Evolutionary conservation across 2,888 invertebrate species (phyloP), one percentile per base, ranked within the genome.

Genomic region (Ditula angustiorana): DNA sequence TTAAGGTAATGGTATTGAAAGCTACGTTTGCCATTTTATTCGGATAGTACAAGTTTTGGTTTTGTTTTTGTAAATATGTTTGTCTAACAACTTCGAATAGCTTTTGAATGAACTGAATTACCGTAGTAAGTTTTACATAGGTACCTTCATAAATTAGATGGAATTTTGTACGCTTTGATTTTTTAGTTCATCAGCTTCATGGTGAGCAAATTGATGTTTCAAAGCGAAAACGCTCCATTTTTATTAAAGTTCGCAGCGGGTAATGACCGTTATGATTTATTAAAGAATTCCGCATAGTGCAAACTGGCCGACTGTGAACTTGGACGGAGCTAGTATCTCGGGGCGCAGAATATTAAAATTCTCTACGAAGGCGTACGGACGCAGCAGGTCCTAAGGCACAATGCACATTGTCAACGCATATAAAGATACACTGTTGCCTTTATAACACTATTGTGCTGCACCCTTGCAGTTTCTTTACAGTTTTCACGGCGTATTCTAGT

Each of bases 351-450:
- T 81, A 80, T 80, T 80, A 79, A 82, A 79, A 80, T 80, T 78
- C 77, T 73, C 71, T 71, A 58, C 73, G 67, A 67, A 69, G 66
- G 56, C 69, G 52, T 64, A 69, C 69, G 52, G 66, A 69, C 69
- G 66, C 69, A 35, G 47, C 30, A 55, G 53, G 70, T 76, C 77
- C 76, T 85, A 80, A 84, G 80, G 86, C 83, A 89, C 90, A 90
- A 87, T 90, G 85, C 86, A 86, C 84, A 89, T 87, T 91, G 90
- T 91, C 89, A 89, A 87, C 87, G 86, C 81, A 79, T 82, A 85
- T 87, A 88, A 90, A 89, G 82, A 84, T 86, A 90, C 89, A 90
- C 71, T 88, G 91, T 90, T 87, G 89, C 90, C 76, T 90, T 90
- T 87, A 90, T 85, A 88, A 79, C 81, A 75, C 88, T 78, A 91